Evolutionary conservation across 53 echinoderm and acorn worm species (phyloP), one percentile per base, ranked within the genome.

Genomic region (Hippasteria phrygiana): DNA sequence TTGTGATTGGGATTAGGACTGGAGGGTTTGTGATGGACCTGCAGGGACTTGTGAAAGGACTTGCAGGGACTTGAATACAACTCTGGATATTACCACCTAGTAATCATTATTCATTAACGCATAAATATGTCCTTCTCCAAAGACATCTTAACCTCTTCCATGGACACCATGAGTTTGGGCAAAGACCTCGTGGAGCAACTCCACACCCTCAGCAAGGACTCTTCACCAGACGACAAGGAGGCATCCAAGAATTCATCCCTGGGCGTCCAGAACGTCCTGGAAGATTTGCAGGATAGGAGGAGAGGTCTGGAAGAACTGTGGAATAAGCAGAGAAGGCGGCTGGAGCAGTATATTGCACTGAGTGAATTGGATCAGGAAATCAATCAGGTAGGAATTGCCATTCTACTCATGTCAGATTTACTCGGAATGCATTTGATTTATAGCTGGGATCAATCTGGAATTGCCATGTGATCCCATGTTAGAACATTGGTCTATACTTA

Each of bases 141-240:
- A 97, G 95, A 93, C 74, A 88, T 94, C 55, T 59, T 95, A 48
- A 90, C 91, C 45, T 80, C 91, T 12, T 97, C 98, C 29, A 95
- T 98, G 93, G 75, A 92, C 20, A 91, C 95, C 51, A 92, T 96
- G 89, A 91, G 91, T 16, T 75, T 91, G 28, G 98, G 95, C 89
- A 95, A 91, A 33, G 94, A 94, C 48, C 94, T 98, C 17, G 17
- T 96, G 45, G 95, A 98, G 54, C 91, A 90, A 17, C 91, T 98
- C 51, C 91, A 91, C 43, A 91, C 91, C 27, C 83, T 98, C 2
- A 90, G 91, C 39, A 87, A 88, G 48, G 87, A 90, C 29, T 71
- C 93, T 5, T 92, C 95, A 0, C 87, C 82, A 4, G 95, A 92
- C 16, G 91, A 93, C 66, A 89, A 89, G 62, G 90, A 77, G 4